Base-by-base conservation (phyloP, 2,113 vertebrate genomes). In the Vulpes lagopus region DNA sequence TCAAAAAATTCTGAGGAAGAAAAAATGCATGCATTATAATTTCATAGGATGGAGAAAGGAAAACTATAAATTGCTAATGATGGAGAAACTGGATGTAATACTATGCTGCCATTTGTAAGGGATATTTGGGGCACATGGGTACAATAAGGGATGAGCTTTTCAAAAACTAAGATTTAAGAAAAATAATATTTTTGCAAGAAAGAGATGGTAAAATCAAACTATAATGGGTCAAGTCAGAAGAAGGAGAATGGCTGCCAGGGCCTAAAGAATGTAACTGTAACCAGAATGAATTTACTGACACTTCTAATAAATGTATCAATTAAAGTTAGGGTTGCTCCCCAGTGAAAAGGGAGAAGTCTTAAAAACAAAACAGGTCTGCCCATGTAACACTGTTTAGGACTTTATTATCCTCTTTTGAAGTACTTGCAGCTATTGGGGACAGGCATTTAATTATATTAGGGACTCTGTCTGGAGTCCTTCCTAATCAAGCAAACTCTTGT, bases 1-100 rank as follows among this genome's bases (percentile, higher is more conserved):
- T 25, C 96, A 57, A 84, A 55, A 89, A 89, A 91, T 87, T 65
- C 35, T 57, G 86, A 87, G 74, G 20, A 96, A 80, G 25, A 95
- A 65, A 35, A 86, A 38, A 49, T 84, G 11, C 11, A 32, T 4
- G 0, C 1, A n/a, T 91, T 96, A 91, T 88, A 27, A 91, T 93
- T 91, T 93, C 27, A 81, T 60, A 92, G 55, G 11, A 14, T 51
- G 8, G n/a, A 19, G 43, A 93, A 92, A 38, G 69, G 25, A 94
- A 87, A 96, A 84, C 19, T 93, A 73, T 55, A 91, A 93, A 87
- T 91, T 89, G 1, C 35, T 19, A 86, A 8, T 86, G 20, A 82
- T 17, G 81, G 35, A 55, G 32, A 85, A 90, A 94, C 14, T 94
- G 49, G 60, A 1, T 71, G 38, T 17, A 81, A 60, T 85, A 74